These are phyloP conservation scores for Trachelus iudaicus DNA, from an alignment of 2,888 invertebrate genomes.

Conservation along the genomic window DNA sequence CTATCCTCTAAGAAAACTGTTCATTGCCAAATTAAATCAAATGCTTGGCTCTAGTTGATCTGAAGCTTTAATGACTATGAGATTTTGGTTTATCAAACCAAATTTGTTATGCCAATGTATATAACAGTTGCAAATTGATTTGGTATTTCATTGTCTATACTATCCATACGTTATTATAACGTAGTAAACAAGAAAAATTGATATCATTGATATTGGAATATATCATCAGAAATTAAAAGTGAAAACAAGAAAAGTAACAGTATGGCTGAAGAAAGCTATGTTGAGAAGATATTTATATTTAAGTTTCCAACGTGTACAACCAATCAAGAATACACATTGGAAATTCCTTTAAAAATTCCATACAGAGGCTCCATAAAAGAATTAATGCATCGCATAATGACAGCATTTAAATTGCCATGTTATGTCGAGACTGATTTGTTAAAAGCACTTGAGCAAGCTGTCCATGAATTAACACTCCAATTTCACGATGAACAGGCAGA, in stretches of 20 bases:
- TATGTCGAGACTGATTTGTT: constrained; percentile 76
- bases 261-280: constrained; percentile 48
- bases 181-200: not conserved
- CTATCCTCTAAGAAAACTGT: not conserved
- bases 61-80: not conserved
- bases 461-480: constrained; percentile 74
- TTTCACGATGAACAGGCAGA: constrained; percentile 76
- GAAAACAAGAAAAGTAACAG: not conserved
- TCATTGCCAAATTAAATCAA: not conserved
- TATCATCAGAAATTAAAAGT: not conserved
- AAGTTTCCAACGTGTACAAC: constrained; percentile 72
- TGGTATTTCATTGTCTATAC: not conserved
- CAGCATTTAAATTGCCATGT: constrained; percentile 77
- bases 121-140: not conserved
- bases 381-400: constrained; percentile 74
- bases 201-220: not conserved
- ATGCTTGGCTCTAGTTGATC: not conserved
- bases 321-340: constrained; percentile 69
- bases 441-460: constrained; percentile 72
- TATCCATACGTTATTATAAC: not conserved
- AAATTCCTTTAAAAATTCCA: constrained; percentile 74
- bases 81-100: not conserved
- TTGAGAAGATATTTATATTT: constrained; percentile 63
- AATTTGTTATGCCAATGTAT: not conserved
- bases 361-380: constrained; percentile 72